Percentiles rank a stretch among this genome's conserved stretches.
phyloP scores from a whole-genome alignment of 1,140 invertebrate species.

The Solenopsis fugax region DNA sequence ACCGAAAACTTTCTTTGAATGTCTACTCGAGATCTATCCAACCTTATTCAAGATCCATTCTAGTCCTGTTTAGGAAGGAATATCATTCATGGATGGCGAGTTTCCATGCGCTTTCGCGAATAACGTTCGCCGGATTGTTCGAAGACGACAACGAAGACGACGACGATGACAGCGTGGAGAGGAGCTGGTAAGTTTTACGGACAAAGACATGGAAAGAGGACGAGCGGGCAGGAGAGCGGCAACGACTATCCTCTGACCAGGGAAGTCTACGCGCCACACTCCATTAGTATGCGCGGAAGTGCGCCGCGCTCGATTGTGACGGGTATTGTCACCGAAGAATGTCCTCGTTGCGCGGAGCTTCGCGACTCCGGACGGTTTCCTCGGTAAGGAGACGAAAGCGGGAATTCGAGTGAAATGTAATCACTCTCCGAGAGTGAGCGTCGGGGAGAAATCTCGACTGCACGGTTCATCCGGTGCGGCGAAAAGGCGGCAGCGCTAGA shows the following conservation, averaged over 20 bases:
- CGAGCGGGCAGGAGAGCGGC: neutral
- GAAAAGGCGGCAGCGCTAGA: constrained; percentile 2
- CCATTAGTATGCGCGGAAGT: constrained; percentile 81
- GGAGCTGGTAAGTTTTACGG: constrained; percentile 67
- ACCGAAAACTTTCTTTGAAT: neutral
- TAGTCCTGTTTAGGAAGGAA: neutral
- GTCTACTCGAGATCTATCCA: neutral
- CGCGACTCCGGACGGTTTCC: neutral
- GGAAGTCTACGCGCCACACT: constrained; percentile 71
- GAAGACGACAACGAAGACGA: constrained; percentile 23
- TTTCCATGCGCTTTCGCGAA: neutral
- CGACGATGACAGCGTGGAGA: neutral
- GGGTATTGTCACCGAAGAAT: constrained; percentile 81
- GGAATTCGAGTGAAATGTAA: constrained; percentile 63
- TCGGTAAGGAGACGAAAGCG: constrained; percentile 20
- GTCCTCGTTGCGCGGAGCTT: constrained; percentile 76
- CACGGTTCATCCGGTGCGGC: constrained; percentile 14
- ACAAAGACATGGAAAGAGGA: constrained; percentile 43
- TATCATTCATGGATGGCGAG: constrained; percentile 3
- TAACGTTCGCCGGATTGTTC: constrained; percentile 10
- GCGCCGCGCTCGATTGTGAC: constrained; percentile 79
- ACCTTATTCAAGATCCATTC: neutral
- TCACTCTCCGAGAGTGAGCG: constrained; percentile 40
- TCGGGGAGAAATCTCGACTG: neutral
- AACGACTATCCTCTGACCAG: constrained; percentile 69